Percentiles rank a stretch among this genome's conserved stretches.
phyloP scores from a whole-genome alignment of 2,888 invertebrate genomes.

The Cryptus viduatorius region DNA sequence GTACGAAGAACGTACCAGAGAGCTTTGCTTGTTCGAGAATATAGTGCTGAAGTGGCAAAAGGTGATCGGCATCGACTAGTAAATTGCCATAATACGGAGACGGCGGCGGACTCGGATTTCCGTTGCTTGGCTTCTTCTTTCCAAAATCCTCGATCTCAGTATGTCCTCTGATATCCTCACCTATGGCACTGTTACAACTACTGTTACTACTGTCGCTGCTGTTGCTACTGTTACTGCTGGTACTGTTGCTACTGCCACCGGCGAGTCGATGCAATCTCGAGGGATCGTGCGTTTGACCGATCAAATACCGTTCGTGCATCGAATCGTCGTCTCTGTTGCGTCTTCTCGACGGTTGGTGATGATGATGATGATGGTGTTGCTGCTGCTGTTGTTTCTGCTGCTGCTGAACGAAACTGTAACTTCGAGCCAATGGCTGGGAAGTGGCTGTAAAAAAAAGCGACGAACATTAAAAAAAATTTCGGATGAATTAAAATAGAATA shows the following conservation, averaged over 20 bases:
- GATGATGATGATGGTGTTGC: slow-evolving; percentile 63
- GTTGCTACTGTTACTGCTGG: slow-evolving; percentile 77
- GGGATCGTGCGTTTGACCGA: slow-evolving; percentile 82
- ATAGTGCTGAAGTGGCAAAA: slow-evolving; percentile 94
- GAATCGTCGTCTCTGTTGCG: slow-evolving; percentile 91
- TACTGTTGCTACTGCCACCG: slow-evolving; percentile 77
- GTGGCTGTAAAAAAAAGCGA: slow-evolving; percentile 23
- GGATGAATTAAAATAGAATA: too few species aligned
- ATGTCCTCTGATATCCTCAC: slow-evolving; percentile 77
- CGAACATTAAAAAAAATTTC: neutral
- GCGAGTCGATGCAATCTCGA: slow-evolving; percentile 81
- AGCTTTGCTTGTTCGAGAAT: slow-evolving; percentile 94
- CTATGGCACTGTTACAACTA: slow-evolving; percentile 78
- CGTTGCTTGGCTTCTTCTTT: slow-evolving; percentile 82
- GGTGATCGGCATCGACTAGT: slow-evolving; percentile 87
- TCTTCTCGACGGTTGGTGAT: slow-evolving; percentile 77
- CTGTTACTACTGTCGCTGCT: slow-evolving; percentile 78
- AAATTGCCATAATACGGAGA: slow-evolving; percentile 83
- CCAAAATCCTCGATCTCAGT: slow-evolving; percentile 77
- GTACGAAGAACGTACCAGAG: slow-evolving; percentile 85
- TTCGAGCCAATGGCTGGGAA: slow-evolving; percentile 84
- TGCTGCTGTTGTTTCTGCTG: slow-evolving; percentile 75
- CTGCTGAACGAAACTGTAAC: slow-evolving; percentile 87
- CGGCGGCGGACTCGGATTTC: slow-evolving; percentile 83
- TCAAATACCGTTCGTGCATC: slow-evolving; percentile 93